Evolutionary conservation across 1,140 invertebrate genomes (phyloP), one percentile per base, ranked within the genome.

Genomic region (Hycleus phaleratus): DNA sequence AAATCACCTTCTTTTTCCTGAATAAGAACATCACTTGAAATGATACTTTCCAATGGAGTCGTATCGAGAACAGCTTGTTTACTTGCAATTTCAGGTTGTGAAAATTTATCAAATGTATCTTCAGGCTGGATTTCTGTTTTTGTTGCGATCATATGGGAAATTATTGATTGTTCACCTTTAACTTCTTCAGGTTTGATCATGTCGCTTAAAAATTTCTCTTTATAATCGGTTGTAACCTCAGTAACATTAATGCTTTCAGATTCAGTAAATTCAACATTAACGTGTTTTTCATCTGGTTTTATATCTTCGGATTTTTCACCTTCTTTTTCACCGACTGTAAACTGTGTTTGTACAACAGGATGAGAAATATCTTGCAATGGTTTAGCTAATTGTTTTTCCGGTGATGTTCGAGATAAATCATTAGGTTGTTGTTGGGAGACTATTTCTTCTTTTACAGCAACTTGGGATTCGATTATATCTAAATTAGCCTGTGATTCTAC

Each of bases 1-100:
- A 83, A 75, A 18, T 73, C 66, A 8, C 68, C 74, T 74, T 84
- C 82, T 48, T 72, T 77, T 70, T 84, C 82, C 39, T 71, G 59
- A 25, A 74, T 60, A 38, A 65, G 56, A 11, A 62, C 47, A 52
- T 69, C 70, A 55, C 58, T 74, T 64, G 64, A 74, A 49, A 66
- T 74, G 59, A 75, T 65, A 59, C 72, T 74, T 68, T 81, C 73
- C 42, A 75, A 71, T 11, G 77, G 73, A 26, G 76, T 67, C 38
- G 77, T 60, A 51, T 73, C 70, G 7, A 69, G 66, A 53, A 74
- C 74, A 0, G 79, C 77, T 59, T 68, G 74, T 68, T 50, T 66
- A 50, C 3, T 71, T 67, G 66, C 64, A 52, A 73, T 65, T 26
- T 67, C 32, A 40, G 58, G 43, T 47, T 55, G 52, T 12, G 40